Evolutionary conservation across 53 echinoderm and acorn worm genomes (phyloP).

Genomic region (Pentamera pediparva): DNA sequence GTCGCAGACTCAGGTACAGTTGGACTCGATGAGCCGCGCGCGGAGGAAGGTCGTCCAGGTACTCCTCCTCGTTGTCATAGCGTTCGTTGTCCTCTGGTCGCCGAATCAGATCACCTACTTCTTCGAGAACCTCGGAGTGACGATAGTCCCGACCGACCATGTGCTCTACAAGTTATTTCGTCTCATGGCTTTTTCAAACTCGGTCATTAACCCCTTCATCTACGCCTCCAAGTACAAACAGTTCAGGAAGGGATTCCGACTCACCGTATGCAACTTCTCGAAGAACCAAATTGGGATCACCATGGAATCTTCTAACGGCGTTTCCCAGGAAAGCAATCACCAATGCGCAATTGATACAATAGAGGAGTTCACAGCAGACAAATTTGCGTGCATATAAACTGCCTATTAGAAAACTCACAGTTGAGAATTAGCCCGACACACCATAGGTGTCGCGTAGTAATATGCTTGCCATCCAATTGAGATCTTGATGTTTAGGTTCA

Average conservation of each 20-base stretch:
- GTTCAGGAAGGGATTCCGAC: constrained; percentile 87
- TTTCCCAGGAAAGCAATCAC: too few relatives aligned
- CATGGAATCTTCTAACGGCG: constrained; percentile 15
- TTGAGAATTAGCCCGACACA: too few relatives aligned
- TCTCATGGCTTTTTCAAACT: constrained; percentile 86
- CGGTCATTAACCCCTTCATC: constrained; percentile 90
- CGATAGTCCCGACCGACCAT: constrained; percentile 33
- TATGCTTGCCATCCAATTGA: too few relatives aligned
- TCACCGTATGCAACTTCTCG: constrained; percentile 48
- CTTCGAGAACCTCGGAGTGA: constrained; percentile 62
- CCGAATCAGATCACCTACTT: constrained; percentile 85
- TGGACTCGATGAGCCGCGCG: constrained; percentile 60
- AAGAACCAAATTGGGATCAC: constrained; percentile 11
- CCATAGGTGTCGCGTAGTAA: too few relatives aligned
- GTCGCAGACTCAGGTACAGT: constrained; percentile 27
- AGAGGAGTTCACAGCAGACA: too few relatives aligned
- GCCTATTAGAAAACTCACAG: too few relatives aligned
- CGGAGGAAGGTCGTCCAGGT: constrained; percentile 82
- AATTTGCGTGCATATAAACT: too few relatives aligned
- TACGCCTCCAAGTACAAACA: constrained; percentile 98
- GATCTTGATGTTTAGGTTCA: too few relatives aligned
- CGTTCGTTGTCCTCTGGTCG: constrained; percentile 78
- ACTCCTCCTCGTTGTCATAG: constrained; percentile 78
- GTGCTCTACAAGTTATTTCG: constrained; percentile 66
- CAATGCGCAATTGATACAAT: too few relatives aligned